A percentile compares a stretch with the other conserved stretches of the same genome.
Evolutionary conservation across 2,113 vertebrate species (phyloP).

Genomic region (Psephotus haematonotus): DNA sequence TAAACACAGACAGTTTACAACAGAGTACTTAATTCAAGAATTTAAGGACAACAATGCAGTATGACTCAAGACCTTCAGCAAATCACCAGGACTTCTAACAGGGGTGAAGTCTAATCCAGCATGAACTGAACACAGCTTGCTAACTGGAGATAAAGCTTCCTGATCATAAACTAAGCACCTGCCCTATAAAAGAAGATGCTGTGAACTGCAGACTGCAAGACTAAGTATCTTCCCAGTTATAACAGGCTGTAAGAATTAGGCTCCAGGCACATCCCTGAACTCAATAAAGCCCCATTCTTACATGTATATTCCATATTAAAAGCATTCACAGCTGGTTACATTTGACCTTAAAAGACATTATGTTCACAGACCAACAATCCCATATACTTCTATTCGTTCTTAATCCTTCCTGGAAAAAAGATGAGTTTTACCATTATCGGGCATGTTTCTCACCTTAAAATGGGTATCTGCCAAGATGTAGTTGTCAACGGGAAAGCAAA

Average conservation of each 20-base stretch:
- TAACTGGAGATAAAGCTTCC: not conserved
- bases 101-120: not conserved
- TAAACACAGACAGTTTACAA: not conserved
- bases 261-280: not conserved
- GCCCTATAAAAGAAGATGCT: not conserved
- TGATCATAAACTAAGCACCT: not conserved
- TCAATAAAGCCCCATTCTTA: not conserved
- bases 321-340: not conserved
- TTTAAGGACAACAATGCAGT: not conserved
- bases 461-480: not conserved
- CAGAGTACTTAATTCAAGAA: not conserved
- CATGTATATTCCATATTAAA: not conserved
- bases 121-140: not conserved
- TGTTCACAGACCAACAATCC: not conserved
- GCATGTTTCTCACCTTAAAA: not conserved
- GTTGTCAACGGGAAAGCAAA: constrained; percentile 10
- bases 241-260: not conserved
- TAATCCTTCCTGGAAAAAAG: not conserved
- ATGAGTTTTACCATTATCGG: not conserved
- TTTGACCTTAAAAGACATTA: not conserved
- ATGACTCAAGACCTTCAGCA: not conserved
- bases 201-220: not conserved
- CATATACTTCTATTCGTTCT: not conserved
- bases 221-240: not conserved
- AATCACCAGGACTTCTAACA: not conserved